Percentiles rank a stretch among this genome's conserved stretches.
Conservation (phyloP, 2,888 invertebrate species). For the Ochropleura plecta region DNA sequence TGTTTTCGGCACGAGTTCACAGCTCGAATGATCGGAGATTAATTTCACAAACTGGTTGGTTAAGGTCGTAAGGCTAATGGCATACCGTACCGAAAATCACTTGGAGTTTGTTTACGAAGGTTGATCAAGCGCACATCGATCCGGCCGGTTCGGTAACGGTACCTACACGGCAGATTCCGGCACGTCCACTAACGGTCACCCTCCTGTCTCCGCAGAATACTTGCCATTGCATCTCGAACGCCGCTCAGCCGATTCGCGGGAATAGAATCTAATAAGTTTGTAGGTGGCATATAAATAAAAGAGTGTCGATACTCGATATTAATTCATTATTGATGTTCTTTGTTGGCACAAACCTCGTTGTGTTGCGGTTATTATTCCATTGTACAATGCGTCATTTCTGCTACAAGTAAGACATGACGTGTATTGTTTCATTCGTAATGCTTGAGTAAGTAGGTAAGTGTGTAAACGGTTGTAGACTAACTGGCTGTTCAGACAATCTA, state of each 20-base stretch:
- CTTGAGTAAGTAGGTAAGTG: conserved; percentile 45
- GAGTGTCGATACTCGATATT: conserved; percentile 48
- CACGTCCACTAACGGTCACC: conserved; percentile 84
- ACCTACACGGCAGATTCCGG: conserved; percentile 77
- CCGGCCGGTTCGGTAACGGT: conserved; percentile 76
- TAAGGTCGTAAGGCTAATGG: conserved; percentile 70
- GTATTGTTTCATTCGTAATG: conserved; percentile 41
- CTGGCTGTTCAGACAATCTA: too few species aligned
- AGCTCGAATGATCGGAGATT: conserved; percentile 62
- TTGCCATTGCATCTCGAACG: conserved; percentile 77
- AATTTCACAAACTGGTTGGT: conserved; percentile 68
- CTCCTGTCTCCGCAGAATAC: conserved; percentile 76
- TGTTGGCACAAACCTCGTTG: conserved; percentile 29
- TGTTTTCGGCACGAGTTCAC: conserved; percentile 57
- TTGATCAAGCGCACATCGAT: conserved; percentile 67
- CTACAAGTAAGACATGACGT: conserved; percentile 16
- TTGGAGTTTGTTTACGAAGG: conserved; percentile 67
- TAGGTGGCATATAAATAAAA: conserved; percentile 56
- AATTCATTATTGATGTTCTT: conserved; percentile 43
- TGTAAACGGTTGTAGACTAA: background rate
- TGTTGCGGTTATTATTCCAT: conserved; percentile 20
- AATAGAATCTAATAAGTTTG: conserved; percentile 75
- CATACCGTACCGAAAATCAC: conserved; percentile 61
- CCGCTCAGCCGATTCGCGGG: conserved; percentile 71
- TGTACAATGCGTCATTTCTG: conserved; percentile 19